phyloP scores from a whole-genome alignment of 2,888 invertebrate species.

The Lymantria dispar region DNA sequence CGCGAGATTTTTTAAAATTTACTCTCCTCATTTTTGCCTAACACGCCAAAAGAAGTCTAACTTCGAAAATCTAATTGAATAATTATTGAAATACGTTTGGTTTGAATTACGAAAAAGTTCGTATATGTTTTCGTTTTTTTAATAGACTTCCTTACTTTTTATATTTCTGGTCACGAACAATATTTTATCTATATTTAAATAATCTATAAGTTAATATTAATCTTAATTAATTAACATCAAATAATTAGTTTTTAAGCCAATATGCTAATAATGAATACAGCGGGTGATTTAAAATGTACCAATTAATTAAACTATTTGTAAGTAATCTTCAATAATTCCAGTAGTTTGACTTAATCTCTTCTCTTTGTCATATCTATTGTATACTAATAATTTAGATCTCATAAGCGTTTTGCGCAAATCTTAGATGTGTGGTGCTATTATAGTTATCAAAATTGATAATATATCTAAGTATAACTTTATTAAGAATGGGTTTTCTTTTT shows the following conservation, averaged over 20 bases:
- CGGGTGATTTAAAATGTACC: constrained; percentile 30
- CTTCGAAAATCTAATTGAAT: too few relatives aligned
- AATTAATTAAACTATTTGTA: constrained; percentile 27
- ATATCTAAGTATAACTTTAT: constrained; percentile 1
- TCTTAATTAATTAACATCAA: not conserved
- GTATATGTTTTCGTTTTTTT: too few relatives aligned
- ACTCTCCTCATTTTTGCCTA: too few relatives aligned
- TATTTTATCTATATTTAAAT: too few relatives aligned
- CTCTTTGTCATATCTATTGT: constrained; percentile 50
- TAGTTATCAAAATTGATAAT: constrained; percentile 33
- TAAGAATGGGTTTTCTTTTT: not conserved
- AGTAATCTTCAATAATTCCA: constrained; percentile 36
- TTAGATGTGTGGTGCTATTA: constrained; percentile 69
- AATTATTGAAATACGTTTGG: too few relatives aligned
- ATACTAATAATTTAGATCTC: constrained; percentile 21
- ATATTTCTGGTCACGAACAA: too few relatives aligned
- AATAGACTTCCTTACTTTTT: too few relatives aligned
- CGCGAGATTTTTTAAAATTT: too few relatives aligned
- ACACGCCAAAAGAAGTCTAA: too few relatives aligned
- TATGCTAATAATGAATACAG: constrained; percentile 16
- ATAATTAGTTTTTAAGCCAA: not conserved
- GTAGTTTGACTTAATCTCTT: constrained; percentile 34
- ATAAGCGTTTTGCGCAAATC: constrained; percentile 32
- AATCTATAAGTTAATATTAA: too few relatives aligned
- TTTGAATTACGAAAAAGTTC: too few relatives aligned